Evolutionary conservation across 2,888 invertebrate genomes (phyloP).

Genomic region (Acrobeloides nanus): DNA sequence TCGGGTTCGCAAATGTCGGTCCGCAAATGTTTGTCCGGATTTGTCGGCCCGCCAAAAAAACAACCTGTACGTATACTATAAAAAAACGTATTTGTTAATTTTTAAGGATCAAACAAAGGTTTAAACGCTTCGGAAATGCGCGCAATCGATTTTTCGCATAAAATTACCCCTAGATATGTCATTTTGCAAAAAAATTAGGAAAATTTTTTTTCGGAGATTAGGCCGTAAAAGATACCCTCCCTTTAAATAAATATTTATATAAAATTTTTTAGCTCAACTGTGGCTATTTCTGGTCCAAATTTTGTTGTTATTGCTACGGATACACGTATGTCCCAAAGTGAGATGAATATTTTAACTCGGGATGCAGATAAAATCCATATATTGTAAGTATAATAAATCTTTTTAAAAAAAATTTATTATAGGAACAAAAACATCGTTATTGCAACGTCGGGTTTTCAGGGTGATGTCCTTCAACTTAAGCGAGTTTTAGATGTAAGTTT

Average conservation of each 20-base stretch:
- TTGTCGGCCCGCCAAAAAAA: no score
- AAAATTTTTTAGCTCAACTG: slow-evolving; percentile 75
- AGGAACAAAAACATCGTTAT: slow-evolving; percentile 73
- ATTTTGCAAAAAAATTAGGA: no score
- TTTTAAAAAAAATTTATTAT: slow-evolving; percentile 19
- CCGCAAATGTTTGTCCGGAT: no score
- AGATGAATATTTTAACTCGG: slow-evolving; percentile 45
- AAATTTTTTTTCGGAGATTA: no score
- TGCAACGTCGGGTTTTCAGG: slow-evolving; percentile 95
- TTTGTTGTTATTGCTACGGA: slow-evolving; percentile 91
- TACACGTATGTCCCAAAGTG: slow-evolving; percentile 56
- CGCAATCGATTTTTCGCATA: slow-evolving; percentile 3
- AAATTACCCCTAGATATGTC: no score
- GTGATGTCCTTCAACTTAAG: slow-evolving; percentile 84
- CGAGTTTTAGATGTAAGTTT: slow-evolving; percentile 39
- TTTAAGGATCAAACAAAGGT: no score
- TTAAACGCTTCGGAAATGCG: not conserved
- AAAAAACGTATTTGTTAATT: no score
- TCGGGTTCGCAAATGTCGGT: no score
- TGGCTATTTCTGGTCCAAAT: slow-evolving; percentile 90
- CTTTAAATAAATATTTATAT: not conserved
- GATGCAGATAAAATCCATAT: slow-evolving; percentile 48
- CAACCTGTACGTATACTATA: no score
- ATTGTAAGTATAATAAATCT: slow-evolving; percentile 31
- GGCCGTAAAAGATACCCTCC: no score